Evolutionary conservation across 2,113 vertebrate genomes (phyloP).

Genomic region (Heteronetta atricapilla): DNA sequence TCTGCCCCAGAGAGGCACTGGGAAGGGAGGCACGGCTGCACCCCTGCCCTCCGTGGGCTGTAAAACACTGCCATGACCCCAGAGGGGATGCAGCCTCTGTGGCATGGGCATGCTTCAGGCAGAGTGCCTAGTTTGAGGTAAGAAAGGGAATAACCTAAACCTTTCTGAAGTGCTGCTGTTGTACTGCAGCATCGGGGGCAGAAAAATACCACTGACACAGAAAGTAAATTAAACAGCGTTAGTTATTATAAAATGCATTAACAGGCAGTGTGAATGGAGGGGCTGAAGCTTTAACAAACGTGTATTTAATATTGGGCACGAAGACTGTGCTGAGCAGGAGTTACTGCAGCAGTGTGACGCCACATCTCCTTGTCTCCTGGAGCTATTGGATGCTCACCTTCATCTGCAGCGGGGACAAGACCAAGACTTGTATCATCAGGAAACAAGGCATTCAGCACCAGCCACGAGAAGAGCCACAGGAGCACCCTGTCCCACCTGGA

Average conservation of each 20-base stretch:
- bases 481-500: rapidly evolving
- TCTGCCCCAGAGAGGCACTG: neutral
- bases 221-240: neutral
- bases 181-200: neutral
- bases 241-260: neutral
- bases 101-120: neutral
- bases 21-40: rapidly evolving
- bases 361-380: neutral
- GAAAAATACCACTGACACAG: neutral
- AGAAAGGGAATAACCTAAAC: neutral
- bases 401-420: neutral
- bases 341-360: neutral
- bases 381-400: neutral
- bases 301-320: neutral
- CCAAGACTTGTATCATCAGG: neutral
- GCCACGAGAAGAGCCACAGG: neutral
- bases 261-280: neutral
- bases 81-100: neutral
- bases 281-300: neutral
- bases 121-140: neutral
- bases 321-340: neutral
- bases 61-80: rapidly evolving
- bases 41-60: rapidly evolving
- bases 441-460: rapidly evolving
- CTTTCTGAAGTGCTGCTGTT: neutral